Evolutionary conservation across 2,797 vertebrate species (phyloP).

Genomic region (Tauraco hartlaubi): DNA sequence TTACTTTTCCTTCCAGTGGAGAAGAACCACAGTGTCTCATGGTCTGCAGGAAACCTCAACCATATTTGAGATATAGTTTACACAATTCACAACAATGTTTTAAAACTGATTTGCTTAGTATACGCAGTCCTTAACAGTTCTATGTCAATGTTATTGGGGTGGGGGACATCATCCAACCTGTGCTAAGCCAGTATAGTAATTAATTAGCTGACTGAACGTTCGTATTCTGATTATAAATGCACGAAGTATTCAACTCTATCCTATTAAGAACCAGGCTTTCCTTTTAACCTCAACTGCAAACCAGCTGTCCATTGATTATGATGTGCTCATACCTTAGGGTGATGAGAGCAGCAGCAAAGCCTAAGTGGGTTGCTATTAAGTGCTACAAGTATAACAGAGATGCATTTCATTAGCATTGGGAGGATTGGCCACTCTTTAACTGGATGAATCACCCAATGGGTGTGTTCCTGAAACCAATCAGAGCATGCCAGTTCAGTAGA

Average conservation of each 20-base stretch:
- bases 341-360: constrained; percentile 32
- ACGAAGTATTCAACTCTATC: neutral
- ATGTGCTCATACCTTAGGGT: neutral
- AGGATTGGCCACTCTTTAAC: constrained; percentile 43
- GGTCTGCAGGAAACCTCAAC: neutral
- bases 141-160: neutral
- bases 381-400: constrained; percentile 50
- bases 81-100: neutral
- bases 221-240: neutral
- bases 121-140: neutral
- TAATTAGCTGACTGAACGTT: neutral
- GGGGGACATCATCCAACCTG: neutral
- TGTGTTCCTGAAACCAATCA: constrained; percentile 54
- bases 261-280: neutral
- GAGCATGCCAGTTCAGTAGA: constrained; percentile 35
- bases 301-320: neutral
- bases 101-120: neutral
- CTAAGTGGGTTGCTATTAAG: constrained; percentile 55
- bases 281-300: constrained; percentile 5
- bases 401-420: constrained; percentile 42
- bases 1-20: neutral
- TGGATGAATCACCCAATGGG: constrained; percentile 64
- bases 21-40: neutral
- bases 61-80: neutral
- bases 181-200: neutral